Base-by-base conservation (phyloP, 2,888 invertebrate species). In the Dolomedes plantarius region DNA sequence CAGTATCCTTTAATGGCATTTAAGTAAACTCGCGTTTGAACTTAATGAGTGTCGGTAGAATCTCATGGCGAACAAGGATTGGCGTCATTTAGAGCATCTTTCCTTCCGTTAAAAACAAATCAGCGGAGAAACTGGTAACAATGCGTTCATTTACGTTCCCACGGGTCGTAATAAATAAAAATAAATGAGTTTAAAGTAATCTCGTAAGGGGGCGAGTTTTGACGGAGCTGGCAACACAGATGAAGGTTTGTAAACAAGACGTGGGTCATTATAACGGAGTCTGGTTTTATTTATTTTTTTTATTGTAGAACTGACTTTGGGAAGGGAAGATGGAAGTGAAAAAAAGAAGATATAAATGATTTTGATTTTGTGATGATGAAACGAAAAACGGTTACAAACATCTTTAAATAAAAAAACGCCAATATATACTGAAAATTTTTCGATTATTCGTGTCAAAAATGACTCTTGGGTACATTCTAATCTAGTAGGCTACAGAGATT, bases 21-120 rank as follows among this genome's bases (percentile, higher is more conserved):
- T 82, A 82, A 82, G 69, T 39, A 69, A 62, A 50, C 28, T 27
- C 13, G 50, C 75, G 75, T 81, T 81, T 28, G 41, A 56, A 29
- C 56, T 50, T 82, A 82, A 82, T 82, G 75, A 69, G 64, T 46
- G 75, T 71, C 71, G 74, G 74, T 81, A 39, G 36, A 73, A 74
- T 67, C 27, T 69, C 56, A 23, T 5, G 23, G 5, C 23, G 56
- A 56, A 56, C 56, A 56, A 56, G 56, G 56, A 56, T 56, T 5
- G 23, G 56, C 56, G 56, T 56, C 56, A 56, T 56, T 56, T 56
- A 23, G 56, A 23, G 56, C 56, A 23, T 56, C 56, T 56, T 23
- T 23, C 16, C 19, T 1, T 23, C 23, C 56, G 56, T 56, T 56
- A 56, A 56, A 56, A 23, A 56, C 56, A 56, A 56, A 56, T 56